Percentiles rank a stretch among this genome's conserved stretches.
phyloP scores from a whole-genome alignment of 2,113 vertebrate genomes.

The Gobiocypris rarus region DNA sequence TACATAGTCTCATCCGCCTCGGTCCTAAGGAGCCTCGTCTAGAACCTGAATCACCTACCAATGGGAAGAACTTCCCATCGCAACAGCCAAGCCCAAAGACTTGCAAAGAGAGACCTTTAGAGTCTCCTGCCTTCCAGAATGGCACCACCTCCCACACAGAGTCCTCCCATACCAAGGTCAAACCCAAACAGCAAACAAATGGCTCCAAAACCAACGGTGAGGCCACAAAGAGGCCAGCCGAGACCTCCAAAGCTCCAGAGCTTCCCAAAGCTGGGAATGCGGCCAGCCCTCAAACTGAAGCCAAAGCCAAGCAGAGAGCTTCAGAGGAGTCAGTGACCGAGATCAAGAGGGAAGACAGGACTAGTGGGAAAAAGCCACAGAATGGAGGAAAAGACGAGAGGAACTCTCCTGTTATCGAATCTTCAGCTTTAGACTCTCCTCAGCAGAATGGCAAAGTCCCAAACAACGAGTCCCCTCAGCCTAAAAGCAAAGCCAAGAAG shows the following conservation, averaged over 20 bases:
- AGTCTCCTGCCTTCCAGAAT: conserved; percentile 76
- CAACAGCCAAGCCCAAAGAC: conserved; percentile 73
- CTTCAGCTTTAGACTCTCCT: conserved; percentile 67
- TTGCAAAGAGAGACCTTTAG: conserved; percentile 74
- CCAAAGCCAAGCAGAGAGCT: conserved; percentile 71
- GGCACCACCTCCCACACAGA: conserved; percentile 75
- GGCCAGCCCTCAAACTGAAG: conserved; percentile 59
- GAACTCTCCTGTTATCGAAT: conserved; percentile 65
- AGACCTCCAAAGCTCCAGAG: conserved; percentile 68
- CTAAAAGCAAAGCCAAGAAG: conserved; percentile 83
- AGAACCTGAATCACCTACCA: conserved; percentile 48
- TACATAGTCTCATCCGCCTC: conserved; percentile 78
- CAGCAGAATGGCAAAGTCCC: conserved; percentile 78
- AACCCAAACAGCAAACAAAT: conserved; percentile 74
- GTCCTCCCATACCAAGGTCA: conserved; percentile 73
- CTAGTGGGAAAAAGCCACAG: conserved; percentile 77
- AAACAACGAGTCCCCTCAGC: conserved; percentile 81
- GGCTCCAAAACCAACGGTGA: conserved; percentile 70
- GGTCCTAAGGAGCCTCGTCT: conserved; percentile 68
- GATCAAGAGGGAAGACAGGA: conserved; percentile 80
- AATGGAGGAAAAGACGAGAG: conserved; percentile 83
- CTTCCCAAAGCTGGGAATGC: conserved; percentile 75
- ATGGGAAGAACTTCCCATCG: conserved; percentile 23
- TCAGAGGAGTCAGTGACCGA: conserved; percentile 73
- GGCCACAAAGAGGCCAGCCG: conserved; percentile 70